A percentile compares a stretch with the other conserved stretches of the same genome.
phyloP scores from a whole-genome alignment of 2,797 vertebrate genomes.

The Darevskia nairensis region DNA sequence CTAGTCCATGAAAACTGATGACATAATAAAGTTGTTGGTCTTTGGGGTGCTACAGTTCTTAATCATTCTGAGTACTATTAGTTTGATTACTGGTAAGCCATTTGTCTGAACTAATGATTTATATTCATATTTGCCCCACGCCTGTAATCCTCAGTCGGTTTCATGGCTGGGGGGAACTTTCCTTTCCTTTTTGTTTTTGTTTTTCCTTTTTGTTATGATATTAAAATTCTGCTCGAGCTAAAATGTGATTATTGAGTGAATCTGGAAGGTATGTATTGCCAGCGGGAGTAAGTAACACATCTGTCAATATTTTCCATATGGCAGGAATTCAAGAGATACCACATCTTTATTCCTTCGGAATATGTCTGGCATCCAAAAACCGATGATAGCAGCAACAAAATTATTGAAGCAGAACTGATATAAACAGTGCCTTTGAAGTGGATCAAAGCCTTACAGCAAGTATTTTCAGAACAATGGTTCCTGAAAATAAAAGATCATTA shows the following conservation, averaged over 20 bases:
- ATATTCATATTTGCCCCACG: neutral
- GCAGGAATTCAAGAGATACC: conserved; percentile 30
- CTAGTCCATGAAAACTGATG: neutral
- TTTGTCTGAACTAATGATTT: neutral
- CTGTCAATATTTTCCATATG: conserved; percentile 34
- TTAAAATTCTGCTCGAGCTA: conserved; percentile 10
- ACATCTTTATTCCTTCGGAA: conserved; percentile 28
- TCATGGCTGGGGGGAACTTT: neutral
- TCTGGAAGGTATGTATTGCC: conserved; percentile 24
- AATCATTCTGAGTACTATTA: neutral
- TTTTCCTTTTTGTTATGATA: neutral
- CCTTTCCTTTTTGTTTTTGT: too few species aligned
- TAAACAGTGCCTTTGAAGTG: conserved; percentile 8
- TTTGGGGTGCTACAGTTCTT: neutral
- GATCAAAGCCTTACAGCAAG: conserved; percentile 14
- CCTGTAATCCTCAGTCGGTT: neutral
- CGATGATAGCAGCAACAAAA: conserved; percentile 21
- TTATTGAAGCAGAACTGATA: conserved; percentile 13
- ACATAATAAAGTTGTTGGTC: neutral
- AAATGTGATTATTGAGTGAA: conserved; percentile 35
- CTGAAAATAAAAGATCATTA: conserved; percentile 9
- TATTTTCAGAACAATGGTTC: neutral
- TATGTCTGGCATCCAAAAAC: neutral
- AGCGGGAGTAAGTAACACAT: conserved; percentile 22
- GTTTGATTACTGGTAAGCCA: neutral